Conservation (phyloP, 1,140 invertebrate genomes). For the Brachionus asplanchnoidis region DNA sequence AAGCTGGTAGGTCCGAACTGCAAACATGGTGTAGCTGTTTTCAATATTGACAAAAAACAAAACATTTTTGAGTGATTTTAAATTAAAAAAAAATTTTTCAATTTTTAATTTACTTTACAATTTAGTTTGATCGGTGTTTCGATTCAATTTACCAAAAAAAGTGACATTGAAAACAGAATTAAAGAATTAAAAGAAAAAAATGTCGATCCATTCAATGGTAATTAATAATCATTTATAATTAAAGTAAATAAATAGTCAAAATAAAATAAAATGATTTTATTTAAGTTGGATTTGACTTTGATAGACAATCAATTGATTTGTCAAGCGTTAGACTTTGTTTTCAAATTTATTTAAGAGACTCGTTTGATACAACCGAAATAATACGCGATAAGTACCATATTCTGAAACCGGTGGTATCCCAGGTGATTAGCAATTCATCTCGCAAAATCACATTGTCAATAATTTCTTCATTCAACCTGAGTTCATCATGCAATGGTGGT, state of each 20-base stretch:
- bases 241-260: background rate
- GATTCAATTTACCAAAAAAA: constrained; percentile 24
- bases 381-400: constrained; percentile 7
- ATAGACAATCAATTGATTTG: background rate
- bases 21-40: constrained; percentile 3
- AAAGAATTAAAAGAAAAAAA: constrained; percentile 16
- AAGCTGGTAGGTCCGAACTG: background rate
- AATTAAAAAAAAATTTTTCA: background rate
- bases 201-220: constrained; percentile 25
- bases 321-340: background rate
- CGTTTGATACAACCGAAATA: background rate
- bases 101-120: background rate
- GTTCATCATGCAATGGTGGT: background rate
- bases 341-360: constrained; percentile 22
- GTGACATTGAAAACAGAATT: constrained; percentile 24
- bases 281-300: constrained; percentile 13
- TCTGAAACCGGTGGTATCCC: background rate
- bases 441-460: background rate
- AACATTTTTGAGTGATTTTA: background rate
- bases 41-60: background rate
- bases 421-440: background rate
- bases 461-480: background rate
- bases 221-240: background rate
- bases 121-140: background rate
- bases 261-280: background rate